Percentiles rank a stretch among this genome's conserved stretches.
Conservation (phyloP, 2,797 vertebrate genomes). For the Peromyscus attwateri region DNA sequence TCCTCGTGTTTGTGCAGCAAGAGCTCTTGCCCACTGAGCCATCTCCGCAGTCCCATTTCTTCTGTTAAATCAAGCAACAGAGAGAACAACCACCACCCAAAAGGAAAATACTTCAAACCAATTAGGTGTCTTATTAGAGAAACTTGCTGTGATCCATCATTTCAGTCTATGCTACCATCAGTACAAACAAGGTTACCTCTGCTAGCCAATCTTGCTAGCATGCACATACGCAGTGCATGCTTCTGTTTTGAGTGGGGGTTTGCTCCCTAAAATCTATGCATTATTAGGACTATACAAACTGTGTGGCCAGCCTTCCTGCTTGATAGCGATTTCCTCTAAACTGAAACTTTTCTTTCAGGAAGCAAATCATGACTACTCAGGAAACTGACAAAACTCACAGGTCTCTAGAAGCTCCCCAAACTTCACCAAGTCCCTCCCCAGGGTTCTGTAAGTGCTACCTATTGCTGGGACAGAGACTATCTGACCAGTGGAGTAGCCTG, state of each 20-base stretch:
- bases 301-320: background rate
- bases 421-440: background rate
- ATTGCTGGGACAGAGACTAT: background rate
- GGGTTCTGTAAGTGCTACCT: background rate
- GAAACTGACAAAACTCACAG: background rate
- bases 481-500: background rate
- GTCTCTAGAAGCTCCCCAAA: background rate
- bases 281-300: background rate
- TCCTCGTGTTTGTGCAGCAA: background rate
- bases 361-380: background rate
- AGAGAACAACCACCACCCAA: slow-evolving; percentile 35
- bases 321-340: background rate
- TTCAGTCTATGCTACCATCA: background rate
- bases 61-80: slow-evolving; percentile 13
- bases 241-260: background rate
- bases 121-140: background rate
- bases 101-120: background rate
- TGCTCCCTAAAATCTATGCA: background rate
- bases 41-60: background rate
- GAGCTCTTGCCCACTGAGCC: background rate
- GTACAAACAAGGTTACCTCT: background rate
- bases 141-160: background rate
- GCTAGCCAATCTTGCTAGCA: background rate
- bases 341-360: background rate
- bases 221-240: background rate